Conservation (phyloP, 1,140 invertebrate genomes). For the Drosophila ananassae region DNA sequence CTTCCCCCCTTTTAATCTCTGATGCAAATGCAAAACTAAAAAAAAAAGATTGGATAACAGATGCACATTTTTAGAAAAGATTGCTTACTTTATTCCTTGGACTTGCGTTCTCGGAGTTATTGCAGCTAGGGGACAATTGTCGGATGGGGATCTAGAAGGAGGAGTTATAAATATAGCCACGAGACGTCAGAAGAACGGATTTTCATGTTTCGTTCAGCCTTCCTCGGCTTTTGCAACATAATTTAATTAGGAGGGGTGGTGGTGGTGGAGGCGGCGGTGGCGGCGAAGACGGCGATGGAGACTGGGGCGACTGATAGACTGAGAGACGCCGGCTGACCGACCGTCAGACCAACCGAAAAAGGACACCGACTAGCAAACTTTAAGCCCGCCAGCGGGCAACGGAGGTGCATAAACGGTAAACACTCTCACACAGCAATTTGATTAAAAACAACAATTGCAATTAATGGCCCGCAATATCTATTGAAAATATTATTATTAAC, state of each 20-base stretch:
- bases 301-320: slow-evolving; percentile 22
- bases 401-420: slow-evolving; percentile 12
- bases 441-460: slow-evolving; percentile 39
- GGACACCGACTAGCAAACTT: neutral
- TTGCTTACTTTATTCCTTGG: neutral
- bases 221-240: slow-evolving; percentile 59
- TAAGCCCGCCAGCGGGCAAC: neutral
- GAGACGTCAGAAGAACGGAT: slow-evolving; percentile 44
- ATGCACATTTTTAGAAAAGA: neutral
- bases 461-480: slow-evolving; percentile 23
- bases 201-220: slow-evolving; percentile 41
- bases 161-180: slow-evolving; percentile 67
- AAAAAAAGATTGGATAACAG: neutral
- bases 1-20: neutral
- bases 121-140: slow-evolving; percentile 19
- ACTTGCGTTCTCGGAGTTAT: neutral
- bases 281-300: neutral
- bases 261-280: too few species aligned
- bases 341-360: neutral
- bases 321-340: slow-evolving; percentile 29
- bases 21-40: neutral
- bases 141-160: slow-evolving; percentile 28
- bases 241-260: slow-evolving; percentile 53
- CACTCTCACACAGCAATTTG: slow-evolving; percentile 27
- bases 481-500: slow-evolving; percentile 30